A percentile compares a stretch with the other conserved stretches of the same genome.
Conservation (phyloP, 2,888 invertebrate genomes). For the Andrena chrysosceles region DNA sequence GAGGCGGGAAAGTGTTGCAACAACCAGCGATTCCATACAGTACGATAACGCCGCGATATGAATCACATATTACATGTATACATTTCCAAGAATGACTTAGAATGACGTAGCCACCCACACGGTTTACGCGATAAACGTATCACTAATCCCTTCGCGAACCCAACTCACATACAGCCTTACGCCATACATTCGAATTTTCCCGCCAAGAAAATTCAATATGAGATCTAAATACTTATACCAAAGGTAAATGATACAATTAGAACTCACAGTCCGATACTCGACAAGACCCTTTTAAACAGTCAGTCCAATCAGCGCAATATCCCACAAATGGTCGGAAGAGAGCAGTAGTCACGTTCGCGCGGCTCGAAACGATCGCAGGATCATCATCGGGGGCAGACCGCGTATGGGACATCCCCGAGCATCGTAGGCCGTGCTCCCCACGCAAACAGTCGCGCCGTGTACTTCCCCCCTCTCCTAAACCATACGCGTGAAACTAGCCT, state of each 20-base stretch:
- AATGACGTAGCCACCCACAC: conserved; percentile 2
- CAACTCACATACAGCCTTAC: neutral
- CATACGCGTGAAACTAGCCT: neutral
- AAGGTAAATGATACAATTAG: neutral
- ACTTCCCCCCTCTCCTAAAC: neutral
- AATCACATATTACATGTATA: conserved; percentile 19
- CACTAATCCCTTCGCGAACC: neutral
- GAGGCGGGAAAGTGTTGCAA: neutral
- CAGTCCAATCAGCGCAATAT: neutral
- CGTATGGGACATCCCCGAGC: no score
- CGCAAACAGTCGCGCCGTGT: no score
- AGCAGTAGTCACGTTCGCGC: conserved; percentile 1
- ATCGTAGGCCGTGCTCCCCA: neutral
- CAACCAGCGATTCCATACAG: neutral
- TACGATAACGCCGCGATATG: neutral
- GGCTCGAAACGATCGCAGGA: neutral
- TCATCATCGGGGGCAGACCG: no score
- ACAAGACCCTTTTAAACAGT: neutral
- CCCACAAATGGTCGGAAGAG: neutral
- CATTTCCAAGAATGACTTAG: conserved; percentile 21
- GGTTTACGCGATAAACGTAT: neutral
- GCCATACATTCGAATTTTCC: neutral
- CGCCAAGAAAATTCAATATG: no score
- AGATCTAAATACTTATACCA: neutral
- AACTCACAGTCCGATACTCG: neutral